These are phyloP conservation scores for Pemphredon lugubris DNA, from an alignment of 2,888 invertebrate species.

Conservation along the genomic window DNA sequence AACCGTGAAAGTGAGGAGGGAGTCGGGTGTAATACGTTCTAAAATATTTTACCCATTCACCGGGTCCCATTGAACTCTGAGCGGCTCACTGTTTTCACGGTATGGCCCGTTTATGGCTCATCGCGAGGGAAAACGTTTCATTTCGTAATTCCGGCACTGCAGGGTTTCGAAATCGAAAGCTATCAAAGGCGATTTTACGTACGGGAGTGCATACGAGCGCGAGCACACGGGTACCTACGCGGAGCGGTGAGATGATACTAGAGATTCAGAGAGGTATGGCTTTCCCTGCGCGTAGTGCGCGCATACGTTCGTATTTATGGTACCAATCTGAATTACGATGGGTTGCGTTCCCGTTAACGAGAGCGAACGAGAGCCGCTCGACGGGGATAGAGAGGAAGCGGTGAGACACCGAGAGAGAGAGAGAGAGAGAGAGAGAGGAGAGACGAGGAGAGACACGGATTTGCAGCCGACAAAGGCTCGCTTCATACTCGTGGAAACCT, in stretches of 20 bases:
- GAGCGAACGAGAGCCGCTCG: conserved; percentile 25
- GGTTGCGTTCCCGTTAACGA: conserved; percentile 59
- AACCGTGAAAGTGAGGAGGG: no score
- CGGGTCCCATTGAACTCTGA: no score
- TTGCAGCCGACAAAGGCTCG: conserved; percentile 58
- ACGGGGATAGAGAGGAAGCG: neutral
- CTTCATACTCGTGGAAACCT: conserved; percentile 58
- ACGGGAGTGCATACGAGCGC: neutral
- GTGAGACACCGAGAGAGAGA: neutral
- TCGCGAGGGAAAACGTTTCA: no score
- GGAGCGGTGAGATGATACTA: neutral
- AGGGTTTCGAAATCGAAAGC: no score
- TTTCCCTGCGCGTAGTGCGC: neutral
- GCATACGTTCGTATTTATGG: conserved; percentile 50
- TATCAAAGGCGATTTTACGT: neutral
- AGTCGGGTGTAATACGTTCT: no score
- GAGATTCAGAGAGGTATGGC: neutral
- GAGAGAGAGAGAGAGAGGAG: conserved; percentile 14
- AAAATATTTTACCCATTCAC: no score
- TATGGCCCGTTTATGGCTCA: no score
- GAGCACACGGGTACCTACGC: neutral
- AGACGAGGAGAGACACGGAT: conserved; percentile 23
- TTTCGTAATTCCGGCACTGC: no score
- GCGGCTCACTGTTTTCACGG: no score
- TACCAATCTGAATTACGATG: conserved; percentile 58